Base-by-base conservation (phyloP, 2,113 vertebrate species). In the Pao palembangensis region DNA sequence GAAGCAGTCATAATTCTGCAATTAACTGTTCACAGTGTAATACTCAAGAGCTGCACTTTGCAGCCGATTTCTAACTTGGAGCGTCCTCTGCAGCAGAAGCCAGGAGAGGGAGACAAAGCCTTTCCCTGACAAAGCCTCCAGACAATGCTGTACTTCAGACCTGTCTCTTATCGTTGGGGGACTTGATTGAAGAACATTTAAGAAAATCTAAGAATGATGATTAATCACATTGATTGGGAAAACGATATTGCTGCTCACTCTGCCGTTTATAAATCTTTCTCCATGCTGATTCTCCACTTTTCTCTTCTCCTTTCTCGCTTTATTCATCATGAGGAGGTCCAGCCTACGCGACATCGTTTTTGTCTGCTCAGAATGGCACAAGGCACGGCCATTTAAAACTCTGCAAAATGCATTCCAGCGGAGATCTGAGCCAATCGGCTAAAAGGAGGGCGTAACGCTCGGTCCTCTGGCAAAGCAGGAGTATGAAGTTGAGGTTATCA, bases 401-500 rank as follows among this genome's bases (percentile, higher is more conserved):
- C 17, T 57, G 44, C 38, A 69, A 12, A 68, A 66, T 58, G 77
- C 83, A 80, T 90, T 90, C 87, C 89, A 49, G 58, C 42, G 55
- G 78, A 68, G 67, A 62, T 5, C 8, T 47, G 3, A 51, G 16
- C 90, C 91, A 92, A 91, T 92, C 19, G 66, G 58, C 49, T 38
- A 55, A 47, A 48, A 64, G 65, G 62, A 67, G 71, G 91, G 91
- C 84, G 90, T 80, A 52, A 46, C 76, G 67, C 58, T 69, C 43
- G 59, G 73, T 78, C 68, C 84, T 83, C 75, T 50, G 6, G 75
- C 79, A 61, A 73, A 69, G 71, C 75, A 77, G 73, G 75, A 85
- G 80, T 78, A 69, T 87, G 88, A 90, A 92, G 89, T 92, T 90
- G 73, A 38, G 72, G 67, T 50, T 77, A 79, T 85, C 78, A 77